Evolutionary conservation across 2,113 vertebrate species (phyloP).

Genomic region (Sakesphorus luctuosus): DNA sequence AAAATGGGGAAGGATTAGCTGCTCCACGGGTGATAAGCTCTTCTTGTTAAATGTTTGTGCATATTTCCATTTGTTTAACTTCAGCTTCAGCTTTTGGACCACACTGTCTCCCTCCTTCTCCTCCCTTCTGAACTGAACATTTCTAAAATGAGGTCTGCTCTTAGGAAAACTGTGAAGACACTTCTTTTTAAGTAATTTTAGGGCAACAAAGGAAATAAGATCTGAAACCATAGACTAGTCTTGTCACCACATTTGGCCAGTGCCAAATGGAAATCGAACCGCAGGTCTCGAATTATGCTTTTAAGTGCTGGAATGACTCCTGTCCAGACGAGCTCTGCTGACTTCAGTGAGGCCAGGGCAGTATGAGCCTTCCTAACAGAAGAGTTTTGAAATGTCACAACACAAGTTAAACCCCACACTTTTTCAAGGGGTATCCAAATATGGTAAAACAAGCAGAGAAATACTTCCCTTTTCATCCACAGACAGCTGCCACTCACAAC

Average conservation of each 20-base stretch:
- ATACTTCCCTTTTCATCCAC: not conserved
- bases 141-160: not conserved
- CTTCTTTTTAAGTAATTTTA: not conserved
- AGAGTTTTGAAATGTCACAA: not conserved
- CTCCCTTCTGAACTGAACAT: not conserved
- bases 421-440: not conserved
- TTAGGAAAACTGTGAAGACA: not conserved
- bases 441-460: conserved; percentile 12
- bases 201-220: not conserved
- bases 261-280: not conserved
- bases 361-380: not conserved
- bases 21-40: not conserved
- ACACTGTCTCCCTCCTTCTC: not conserved
- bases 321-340: not conserved
- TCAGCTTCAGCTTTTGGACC: not conserved
- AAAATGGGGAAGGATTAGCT: not conserved
- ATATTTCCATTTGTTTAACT: not conserved
- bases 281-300: not conserved
- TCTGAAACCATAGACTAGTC: not conserved
- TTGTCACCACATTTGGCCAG: not conserved
- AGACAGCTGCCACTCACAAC: not conserved
- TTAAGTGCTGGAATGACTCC: not conserved
- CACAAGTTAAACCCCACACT: not conserved
- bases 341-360: not conserved
- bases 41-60: not conserved